Percentiles rank a stretch among this genome's conserved stretches.
These are phyloP conservation scores for Aphidius gifuensis DNA, from an alignment of 1,140 invertebrate genomes.

Conservation along the genomic window DNA sequence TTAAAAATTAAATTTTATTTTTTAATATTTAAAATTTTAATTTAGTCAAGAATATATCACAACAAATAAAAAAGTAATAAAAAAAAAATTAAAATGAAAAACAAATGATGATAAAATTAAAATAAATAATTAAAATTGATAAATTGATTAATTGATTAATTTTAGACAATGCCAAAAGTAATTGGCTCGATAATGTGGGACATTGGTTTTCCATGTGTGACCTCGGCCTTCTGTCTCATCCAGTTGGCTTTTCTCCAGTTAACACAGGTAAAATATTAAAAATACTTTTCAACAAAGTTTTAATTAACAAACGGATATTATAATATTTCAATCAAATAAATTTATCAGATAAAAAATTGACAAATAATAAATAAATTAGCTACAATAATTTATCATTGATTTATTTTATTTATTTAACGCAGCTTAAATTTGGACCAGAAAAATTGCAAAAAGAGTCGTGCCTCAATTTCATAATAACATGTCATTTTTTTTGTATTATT, in stretches of 20 bases:
- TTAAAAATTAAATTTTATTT: too few species aligned
- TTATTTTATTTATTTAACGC: constrained; percentile 16
- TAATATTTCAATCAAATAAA: background rate
- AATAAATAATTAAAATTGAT: too few species aligned
- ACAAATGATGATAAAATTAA: too few species aligned
- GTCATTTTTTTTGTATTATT: constrained; percentile 59
- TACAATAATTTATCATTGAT: background rate
- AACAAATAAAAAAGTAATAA: too few species aligned
- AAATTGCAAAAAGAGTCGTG: constrained; percentile 58
- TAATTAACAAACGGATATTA: background rate
- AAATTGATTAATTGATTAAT: too few species aligned
- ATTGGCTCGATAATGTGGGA: constrained; percentile 61
- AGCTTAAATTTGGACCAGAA: constrained; percentile 58
- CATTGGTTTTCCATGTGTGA: constrained; percentile 61
- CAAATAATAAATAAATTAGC: too few species aligned
- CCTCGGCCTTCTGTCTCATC: constrained; percentile 61
- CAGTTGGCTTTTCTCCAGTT: constrained; percentile 62
- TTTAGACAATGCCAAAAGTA: constrained; percentile 58
- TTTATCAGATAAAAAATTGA: background rate
- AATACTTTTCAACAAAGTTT: background rate
- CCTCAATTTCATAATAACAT: constrained; percentile 59
- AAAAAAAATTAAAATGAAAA: too few species aligned
- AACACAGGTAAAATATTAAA: constrained; percentile 52
- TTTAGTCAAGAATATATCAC: too few species aligned
- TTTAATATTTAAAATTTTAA: too few species aligned